Evolutionary conservation across 2,113 vertebrate species (phyloP), one percentile per base, ranked within the genome.

Genomic region (Chunga burmeisteri): DNA sequence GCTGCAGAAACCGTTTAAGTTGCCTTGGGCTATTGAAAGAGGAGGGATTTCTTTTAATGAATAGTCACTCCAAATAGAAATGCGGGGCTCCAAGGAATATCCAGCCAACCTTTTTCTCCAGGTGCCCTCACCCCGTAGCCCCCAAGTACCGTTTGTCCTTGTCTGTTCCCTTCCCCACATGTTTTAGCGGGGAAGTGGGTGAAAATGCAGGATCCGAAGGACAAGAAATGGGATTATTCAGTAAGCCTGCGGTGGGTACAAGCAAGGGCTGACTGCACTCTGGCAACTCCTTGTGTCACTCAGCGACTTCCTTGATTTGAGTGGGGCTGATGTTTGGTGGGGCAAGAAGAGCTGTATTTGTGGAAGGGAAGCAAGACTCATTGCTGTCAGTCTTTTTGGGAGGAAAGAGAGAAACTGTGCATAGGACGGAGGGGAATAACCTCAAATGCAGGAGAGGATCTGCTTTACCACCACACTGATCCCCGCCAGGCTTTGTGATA

Each of bases 91-190:
- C 36, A 42, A 34, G 68, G 75, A 52, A 56, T 61, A 44, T 11
- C 34, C 58, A 72, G 40, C 30, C 61, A 50, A 7, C 9, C 10
- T 70, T 49, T 59, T 29, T 50, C n/a, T 65, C 40, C 46, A 29
- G 90, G 26, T 46, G 10, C 27, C 40, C 21, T 87, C 11, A 7
- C 49, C 26, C 14, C 52, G 30, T 49, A 73, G 40, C 25, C 36
- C 16, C 56, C 3, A 5, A 38, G 44, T 26, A 5, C 62, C 53
- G 17, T n/a, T 73, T 90, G 77, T 72, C 65, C 25, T 74, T 55
- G 18, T 38, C 20, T 22, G 7, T 53, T 46, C 61, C 49, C 38
- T 68, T 23, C 52, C 2, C 0, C 49, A 34, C 3, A 0, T 3
- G 7, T 46, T 42, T 22, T 8, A 38, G 26, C 6, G 36, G 9